phyloP scores from a whole-genome alignment of 2,888 invertebrate species.

The Lepidochrysops patricia region DNA sequence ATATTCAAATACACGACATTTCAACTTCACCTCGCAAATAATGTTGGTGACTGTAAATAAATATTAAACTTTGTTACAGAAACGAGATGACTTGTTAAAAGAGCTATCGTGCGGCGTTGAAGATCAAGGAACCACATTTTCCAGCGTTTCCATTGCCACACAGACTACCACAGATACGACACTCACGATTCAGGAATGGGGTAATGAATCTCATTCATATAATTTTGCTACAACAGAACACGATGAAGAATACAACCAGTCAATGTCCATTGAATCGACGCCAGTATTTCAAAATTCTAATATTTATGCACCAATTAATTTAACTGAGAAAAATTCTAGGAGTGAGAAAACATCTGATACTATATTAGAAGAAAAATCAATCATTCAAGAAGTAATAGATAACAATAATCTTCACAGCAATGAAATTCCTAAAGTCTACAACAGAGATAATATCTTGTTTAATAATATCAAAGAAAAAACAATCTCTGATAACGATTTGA shows the following conservation, averaged over 20 bases:
- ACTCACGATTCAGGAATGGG: conserved; percentile 42
- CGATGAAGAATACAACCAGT: conserved; percentile 38
- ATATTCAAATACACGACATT: background rate
- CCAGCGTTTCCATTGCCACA: conserved; percentile 33
- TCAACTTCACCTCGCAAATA: no score
- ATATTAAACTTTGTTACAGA: conserved; percentile 44
- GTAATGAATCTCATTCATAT: conserved; percentile 41
- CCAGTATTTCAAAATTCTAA: conserved; percentile 27
- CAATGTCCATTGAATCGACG: conserved; percentile 31
- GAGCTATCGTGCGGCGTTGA: conserved; percentile 75
- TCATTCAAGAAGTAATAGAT: conserved; percentile 34
- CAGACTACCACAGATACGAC: conserved; percentile 36
- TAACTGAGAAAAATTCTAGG: conserved; percentile 14
- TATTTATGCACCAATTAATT: conserved; percentile 26
- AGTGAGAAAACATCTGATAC: conserved; percentile 18
- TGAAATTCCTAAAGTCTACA: conserved; percentile 44
- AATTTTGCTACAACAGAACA: conserved; percentile 43
- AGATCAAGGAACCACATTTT: conserved; percentile 48
- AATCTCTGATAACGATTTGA: conserved; percentile 54
- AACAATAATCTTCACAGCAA: conserved; percentile 55
- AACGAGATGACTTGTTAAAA: conserved; percentile 75
- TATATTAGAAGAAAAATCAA: conserved; percentile 33
- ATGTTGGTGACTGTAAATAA: background rate
- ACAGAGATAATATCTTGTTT: conserved; percentile 37
- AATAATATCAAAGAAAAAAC: conserved; percentile 47